phyloP scores from a whole-genome alignment of 2,888 invertebrate species.

The Nezara viridula region DNA sequence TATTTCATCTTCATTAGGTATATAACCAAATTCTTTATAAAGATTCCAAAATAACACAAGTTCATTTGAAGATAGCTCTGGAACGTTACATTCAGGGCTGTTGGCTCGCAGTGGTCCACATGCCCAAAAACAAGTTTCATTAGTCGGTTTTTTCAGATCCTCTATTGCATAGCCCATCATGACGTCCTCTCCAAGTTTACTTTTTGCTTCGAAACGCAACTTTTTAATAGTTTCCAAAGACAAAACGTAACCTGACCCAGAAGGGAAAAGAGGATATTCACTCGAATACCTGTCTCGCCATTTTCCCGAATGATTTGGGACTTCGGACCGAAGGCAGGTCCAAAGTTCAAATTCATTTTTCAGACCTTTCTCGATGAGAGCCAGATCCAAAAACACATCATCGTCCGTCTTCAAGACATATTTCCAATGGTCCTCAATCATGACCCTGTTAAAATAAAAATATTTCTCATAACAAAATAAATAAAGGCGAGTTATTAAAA shows the following conservation, averaged over 20 bases:
- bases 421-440: constrained; percentile 61
- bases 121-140: constrained; percentile 65
- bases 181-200: constrained; percentile 66
- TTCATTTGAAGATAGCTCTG: constrained; percentile 56
- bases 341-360: constrained; percentile 65
- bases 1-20: constrained; percentile 43
- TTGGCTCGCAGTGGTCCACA: constrained; percentile 56
- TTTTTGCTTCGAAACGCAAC: constrained; percentile 17
- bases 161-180: constrained; percentile 64
- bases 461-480: background rate
- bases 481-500: background rate
- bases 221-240: constrained; percentile 61
- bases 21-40: constrained; percentile 52
- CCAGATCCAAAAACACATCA: constrained; percentile 66
- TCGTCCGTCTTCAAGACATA: constrained; percentile 67
- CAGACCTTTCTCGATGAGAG: constrained; percentile 63
- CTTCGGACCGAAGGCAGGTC: constrained; percentile 66
- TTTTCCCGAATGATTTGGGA: constrained; percentile 66
- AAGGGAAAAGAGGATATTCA: constrained; percentile 67
- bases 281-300: constrained; percentile 66
- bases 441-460: constrained; percentile 65
- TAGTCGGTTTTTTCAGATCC: background rate
- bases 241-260: constrained; percentile 67
- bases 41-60: constrained; percentile 57
- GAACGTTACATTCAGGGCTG: constrained; percentile 58